phyloP scores from a whole-genome alignment of 2,113 vertebrate species.

The Spheniscus mendiculus region DNA sequence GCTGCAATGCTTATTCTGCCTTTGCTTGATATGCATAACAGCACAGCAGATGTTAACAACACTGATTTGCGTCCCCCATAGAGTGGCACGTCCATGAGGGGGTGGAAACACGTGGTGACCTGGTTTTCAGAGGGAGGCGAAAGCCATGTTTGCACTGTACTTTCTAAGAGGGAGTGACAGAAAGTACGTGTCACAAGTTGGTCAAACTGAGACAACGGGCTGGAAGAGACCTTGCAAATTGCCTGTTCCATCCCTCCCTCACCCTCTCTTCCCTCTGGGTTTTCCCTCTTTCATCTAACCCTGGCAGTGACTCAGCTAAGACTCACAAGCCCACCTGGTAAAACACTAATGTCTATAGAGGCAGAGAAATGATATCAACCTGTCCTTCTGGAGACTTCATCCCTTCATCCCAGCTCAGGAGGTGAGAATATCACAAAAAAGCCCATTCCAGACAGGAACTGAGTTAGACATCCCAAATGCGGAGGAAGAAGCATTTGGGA shows the following conservation, averaged over 20 bases:
- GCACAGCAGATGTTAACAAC: background rate
- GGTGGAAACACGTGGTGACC: background rate
- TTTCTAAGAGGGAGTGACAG: background rate
- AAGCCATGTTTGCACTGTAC: background rate
- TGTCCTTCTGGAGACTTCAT: background rate
- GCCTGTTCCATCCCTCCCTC: background rate
- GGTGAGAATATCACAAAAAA: background rate
- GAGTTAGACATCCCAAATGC: background rate
- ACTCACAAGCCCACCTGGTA: background rate
- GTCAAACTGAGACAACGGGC: accelerated
- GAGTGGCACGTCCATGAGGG: background rate
- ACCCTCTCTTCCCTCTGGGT: background rate
- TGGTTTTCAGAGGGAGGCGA: background rate
- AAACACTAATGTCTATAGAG: background rate
- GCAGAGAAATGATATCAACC: background rate
- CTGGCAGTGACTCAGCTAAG: background rate
- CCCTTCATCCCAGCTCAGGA: background rate
- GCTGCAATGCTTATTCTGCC: background rate
- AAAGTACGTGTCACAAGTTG: accelerated
- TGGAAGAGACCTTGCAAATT: background rate
- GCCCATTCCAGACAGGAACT: background rate
- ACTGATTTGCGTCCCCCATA: accelerated
- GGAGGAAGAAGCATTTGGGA: background rate
- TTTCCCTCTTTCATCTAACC: background rate
- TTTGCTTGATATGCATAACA: background rate